A percentile compares a stretch with the other conserved stretches of the same genome.
Conservation (phyloP, 2,888 invertebrate genomes). For the Leptopilina drosophilae region DNA sequence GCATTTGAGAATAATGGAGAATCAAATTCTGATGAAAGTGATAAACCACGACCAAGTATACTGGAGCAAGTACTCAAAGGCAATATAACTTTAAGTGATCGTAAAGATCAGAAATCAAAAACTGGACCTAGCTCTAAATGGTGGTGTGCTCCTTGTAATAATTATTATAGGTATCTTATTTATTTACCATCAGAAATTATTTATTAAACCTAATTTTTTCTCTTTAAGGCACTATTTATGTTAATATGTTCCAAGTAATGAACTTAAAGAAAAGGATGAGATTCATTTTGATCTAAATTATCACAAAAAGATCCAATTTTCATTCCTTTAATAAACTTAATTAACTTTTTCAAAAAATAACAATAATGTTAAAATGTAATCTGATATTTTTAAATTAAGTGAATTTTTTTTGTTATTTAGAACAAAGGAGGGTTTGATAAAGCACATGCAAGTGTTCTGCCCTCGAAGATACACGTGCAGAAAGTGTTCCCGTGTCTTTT, state of each 20-base stretch:
- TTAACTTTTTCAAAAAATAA: too few relatives aligned
- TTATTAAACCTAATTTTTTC: background rate
- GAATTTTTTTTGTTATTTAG: constrained; percentile 51
- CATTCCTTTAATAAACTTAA: too few relatives aligned
- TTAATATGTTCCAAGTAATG: too few relatives aligned
- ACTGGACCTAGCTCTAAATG: constrained; percentile 65
- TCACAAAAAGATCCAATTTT: too few relatives aligned
- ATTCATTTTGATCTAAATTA: too few relatives aligned
- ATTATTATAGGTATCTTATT: constrained; percentile 65
- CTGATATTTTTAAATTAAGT: too few relatives aligned
- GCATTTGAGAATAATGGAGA: constrained; percentile 33
- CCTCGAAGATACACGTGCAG: constrained; percentile 68
- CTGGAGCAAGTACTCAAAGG: constrained; percentile 70
- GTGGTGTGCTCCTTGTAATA: constrained; percentile 73
- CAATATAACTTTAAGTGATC: constrained; percentile 65
- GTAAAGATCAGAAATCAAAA: constrained; percentile 63
- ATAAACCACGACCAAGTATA: constrained; percentile 67
- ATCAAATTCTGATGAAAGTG: constrained; percentile 42
- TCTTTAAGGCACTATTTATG: too few relatives aligned
- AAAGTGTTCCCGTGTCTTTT: constrained; percentile 65
- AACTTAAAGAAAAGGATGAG: too few relatives aligned
- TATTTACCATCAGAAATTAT: constrained; percentile 7
- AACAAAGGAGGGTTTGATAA: constrained; percentile 66
- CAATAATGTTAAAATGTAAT: too few relatives aligned
- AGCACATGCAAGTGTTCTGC: constrained; percentile 68